phyloP scores from a whole-genome alignment of 1,140 invertebrate species.

The Leptopilina clavipes region DNA sequence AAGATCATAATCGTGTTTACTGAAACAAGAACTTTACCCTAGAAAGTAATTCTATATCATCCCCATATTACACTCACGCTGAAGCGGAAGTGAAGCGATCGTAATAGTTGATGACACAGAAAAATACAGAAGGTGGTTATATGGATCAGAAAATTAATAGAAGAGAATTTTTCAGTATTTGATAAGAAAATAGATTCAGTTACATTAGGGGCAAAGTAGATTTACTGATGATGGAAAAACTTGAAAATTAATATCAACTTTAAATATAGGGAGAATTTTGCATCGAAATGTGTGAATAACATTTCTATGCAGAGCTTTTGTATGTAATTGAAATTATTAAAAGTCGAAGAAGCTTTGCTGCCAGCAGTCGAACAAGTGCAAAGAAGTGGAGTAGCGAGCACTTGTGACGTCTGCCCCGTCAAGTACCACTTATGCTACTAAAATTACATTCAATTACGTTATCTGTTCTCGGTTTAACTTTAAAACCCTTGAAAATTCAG shows the following conservation, averaged over 20 bases:
- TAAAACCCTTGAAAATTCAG: constrained; percentile 68
- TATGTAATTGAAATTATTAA: not conserved
- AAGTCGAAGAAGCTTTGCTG: constrained; percentile 54
- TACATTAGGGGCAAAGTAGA: no score
- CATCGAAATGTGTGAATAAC: not conserved
- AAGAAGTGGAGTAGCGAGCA: constrained; percentile 62
- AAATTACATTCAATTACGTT: constrained; percentile 75
- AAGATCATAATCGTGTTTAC: no score
- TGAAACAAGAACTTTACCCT: no score
- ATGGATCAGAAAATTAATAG: no score
- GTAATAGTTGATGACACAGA: no score
- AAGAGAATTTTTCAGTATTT: no score
- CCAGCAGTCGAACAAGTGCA: constrained; percentile 63
- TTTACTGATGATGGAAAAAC: no score
- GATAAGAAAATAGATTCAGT: no score
- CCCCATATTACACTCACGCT: no score
- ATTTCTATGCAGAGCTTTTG: constrained; percentile 3
- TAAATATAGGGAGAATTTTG: not conserved
- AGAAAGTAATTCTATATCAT: no score
- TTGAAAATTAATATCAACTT: not conserved
- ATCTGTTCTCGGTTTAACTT: constrained; percentile 68
- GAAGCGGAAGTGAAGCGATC: no score
- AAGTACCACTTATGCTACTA: constrained; percentile 75
- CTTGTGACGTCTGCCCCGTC: constrained; percentile 74
- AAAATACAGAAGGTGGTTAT: no score